Evolutionary conservation across 1,140 invertebrate species (phyloP), one percentile per base, ranked within the genome.

Genomic region (Drosophila takahashii): DNA sequence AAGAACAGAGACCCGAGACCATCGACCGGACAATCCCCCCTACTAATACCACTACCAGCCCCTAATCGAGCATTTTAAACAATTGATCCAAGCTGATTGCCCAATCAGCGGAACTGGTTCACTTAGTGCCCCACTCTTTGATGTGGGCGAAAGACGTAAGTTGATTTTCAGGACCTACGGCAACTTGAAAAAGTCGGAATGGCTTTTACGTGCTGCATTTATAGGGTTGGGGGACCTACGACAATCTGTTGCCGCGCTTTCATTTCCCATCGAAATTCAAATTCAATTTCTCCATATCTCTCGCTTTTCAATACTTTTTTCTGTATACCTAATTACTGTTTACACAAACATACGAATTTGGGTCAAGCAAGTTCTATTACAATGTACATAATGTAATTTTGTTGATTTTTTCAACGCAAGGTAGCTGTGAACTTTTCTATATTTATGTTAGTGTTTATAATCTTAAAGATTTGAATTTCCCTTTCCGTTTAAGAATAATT

Each of bases 351-450:
- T 22, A 32, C 4, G 26, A 39, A 86, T 58, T 57, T 72, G 37
- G 81, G 81, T 73, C 81, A 85, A 51, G 9, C 71, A 54, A 74
- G 65, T 61, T 50, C 44, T 56, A 37, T 65, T 74, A 81, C 47
- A 69, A 53, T 59, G 59, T 37, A 47, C 58, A 60, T 37, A 44
- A 59, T 11, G 27, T 50, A 32, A 34, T 16, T 15, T 10, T 50
- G 42, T 50, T 3, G 9, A 16, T 50, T 34, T 51, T 51, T 11
- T 16, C 2, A 32, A 2, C n/a, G 2, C 47, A 15, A 16, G 29
- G 29, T 32, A 32, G 29, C 9, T 32, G 7, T 32, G 8, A 7
- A n/a, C 15, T 70, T 26, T 52, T 77, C 15, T 39, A 18, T 22
- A 10, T 10, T 11, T 18, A 8, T 8, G 16, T 3, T 11, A 11